Conservation (phyloP, 2,797 vertebrate species). For the Lindbergichthys nudifrons region DNA sequence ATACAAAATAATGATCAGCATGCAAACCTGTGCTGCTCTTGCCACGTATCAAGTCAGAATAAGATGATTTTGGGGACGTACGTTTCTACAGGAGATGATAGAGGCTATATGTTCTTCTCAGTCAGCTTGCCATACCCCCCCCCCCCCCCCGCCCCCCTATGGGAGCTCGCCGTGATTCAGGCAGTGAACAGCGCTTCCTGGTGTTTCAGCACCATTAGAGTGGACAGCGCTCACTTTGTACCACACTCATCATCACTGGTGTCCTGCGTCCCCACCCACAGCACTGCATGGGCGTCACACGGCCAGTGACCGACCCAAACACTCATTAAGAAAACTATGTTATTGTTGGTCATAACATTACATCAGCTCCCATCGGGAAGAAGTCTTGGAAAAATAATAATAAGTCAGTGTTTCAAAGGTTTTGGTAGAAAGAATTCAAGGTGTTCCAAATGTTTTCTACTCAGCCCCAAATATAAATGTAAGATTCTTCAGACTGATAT, state of each 20-base stretch:
- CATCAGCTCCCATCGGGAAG: not conserved
- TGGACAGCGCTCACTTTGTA: slow-evolving; percentile 83
- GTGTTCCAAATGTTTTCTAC: slow-evolving; percentile 4
- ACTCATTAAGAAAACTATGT: not conserved
- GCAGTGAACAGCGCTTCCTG: slow-evolving; percentile 49
- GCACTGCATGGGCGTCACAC: slow-evolving; percentile 56
- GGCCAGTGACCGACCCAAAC: slow-evolving; percentile 16
- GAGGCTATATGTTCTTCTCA: slow-evolving; percentile 15
- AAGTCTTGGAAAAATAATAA: not conserved
- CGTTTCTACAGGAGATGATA: slow-evolving; percentile 15
- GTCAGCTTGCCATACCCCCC: slow-evolving; percentile 7
- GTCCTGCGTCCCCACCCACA: slow-evolving; percentile 64
- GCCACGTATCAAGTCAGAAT: slow-evolving; percentile 18
- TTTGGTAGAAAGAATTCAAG: slow-evolving; percentile 1
- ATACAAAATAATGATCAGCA: slow-evolving; percentile 9
- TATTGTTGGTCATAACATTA: not conserved
- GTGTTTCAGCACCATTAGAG: slow-evolving; percentile 81
- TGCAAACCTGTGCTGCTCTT: not conserved
- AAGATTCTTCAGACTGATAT: slow-evolving; percentile 14
- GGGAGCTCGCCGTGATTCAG: slow-evolving; percentile 30
- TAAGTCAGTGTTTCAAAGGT: not conserved
- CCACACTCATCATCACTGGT: slow-evolving; percentile 24
- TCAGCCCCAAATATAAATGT: slow-evolving; percentile 22
- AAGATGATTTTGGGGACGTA: not conserved
- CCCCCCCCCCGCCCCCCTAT: not conserved